These are phyloP conservation scores for Crotalus tigris DNA, from an alignment of 2,113 vertebrate species.

Conservation along the genomic window DNA sequence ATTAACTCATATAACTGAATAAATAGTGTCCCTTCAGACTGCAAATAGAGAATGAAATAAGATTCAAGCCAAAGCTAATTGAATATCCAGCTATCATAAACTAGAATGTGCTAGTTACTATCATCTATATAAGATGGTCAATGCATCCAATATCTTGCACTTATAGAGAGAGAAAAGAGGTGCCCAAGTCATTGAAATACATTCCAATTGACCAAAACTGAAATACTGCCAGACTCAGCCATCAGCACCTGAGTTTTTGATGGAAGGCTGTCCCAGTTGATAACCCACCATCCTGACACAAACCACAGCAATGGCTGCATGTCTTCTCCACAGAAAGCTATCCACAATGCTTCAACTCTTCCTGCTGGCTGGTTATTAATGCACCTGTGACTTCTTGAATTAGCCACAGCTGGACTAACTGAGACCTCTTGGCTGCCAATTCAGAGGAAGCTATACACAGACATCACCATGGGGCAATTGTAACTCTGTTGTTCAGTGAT, in stretches of 20 bases:
- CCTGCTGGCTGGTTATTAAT: slow-evolving; percentile 55
- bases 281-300: not conserved
- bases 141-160: not conserved
- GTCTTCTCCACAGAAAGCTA: slow-evolving; percentile 23
- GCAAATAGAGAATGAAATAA: not conserved
- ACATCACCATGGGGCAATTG: slow-evolving; percentile 14
- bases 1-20: not conserved
- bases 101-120: not conserved
- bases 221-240: slow-evolving; percentile 3
- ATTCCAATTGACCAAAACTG: slow-evolving; percentile 14
- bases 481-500: not conserved
- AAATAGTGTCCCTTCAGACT: not conserved
- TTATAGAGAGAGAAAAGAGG: not conserved
- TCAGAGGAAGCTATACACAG: not conserved
- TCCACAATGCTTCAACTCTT: slow-evolving; percentile 21
- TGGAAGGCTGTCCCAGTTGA: slow-evolving; percentile 27
- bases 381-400: slow-evolving; percentile 60
- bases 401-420: slow-evolving; percentile 50
- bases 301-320: slow-evolving; percentile 22
- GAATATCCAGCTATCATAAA: not conserved
- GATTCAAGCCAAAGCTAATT: not conserved
- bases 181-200: not conserved
- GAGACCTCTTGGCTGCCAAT: slow-evolving; percentile 28
- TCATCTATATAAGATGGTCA: not conserved
- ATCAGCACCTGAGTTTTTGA: slow-evolving; percentile 11